Evolutionary conservation across 2,797 vertebrate species (phyloP), one percentile per base, ranked within the genome.

Genomic region (Argya squamiceps): DNA sequence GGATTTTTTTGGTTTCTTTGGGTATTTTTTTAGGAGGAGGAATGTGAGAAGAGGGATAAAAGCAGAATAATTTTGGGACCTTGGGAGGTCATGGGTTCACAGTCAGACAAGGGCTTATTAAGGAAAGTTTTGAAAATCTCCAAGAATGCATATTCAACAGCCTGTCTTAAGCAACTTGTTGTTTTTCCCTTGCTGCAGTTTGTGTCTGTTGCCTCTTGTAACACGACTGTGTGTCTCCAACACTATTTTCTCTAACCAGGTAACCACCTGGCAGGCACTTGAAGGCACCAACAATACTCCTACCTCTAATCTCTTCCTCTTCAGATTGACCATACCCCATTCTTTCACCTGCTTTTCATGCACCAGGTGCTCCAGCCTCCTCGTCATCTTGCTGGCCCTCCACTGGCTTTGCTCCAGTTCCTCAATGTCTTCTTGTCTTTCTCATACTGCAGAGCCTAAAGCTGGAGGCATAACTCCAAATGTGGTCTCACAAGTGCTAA

Each of bases 281-380:
- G 68, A 85, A 79, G 30, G 44, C 4, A 11, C 32, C 23, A 69
- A 19, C 13, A 59, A 29, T 30, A n/a, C 44, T 92, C 19, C n/a
- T 67, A 12, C 13, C 50, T 76, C 19, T 68, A 49, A 7, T 24
- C 4, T 83, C 67, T 49, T 67, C 27, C 4, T 83, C 67, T 49
- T 67, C 24, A 59, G 9, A 19, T 1, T 56, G 46, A 86, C 34
- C 49, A 53, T 19, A 0, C 1, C 6, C 12, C 0, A 1, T 56
- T 67, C 21, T 43, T 4, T 44, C 16, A 11, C 13, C 7, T 87
- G 18, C 7, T 74, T 69, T 70, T 74, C n/a, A 36, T 7, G 27
- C 3, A 53, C 11, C 8, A 8, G 32, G 41, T 50, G 7, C 26
- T 88, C n/a, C 70, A 85, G 50, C 11, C 20, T 17, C 36, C 12